Conservation (phyloP, 1,140 invertebrate species). For the Grapholita molesta region DNA sequence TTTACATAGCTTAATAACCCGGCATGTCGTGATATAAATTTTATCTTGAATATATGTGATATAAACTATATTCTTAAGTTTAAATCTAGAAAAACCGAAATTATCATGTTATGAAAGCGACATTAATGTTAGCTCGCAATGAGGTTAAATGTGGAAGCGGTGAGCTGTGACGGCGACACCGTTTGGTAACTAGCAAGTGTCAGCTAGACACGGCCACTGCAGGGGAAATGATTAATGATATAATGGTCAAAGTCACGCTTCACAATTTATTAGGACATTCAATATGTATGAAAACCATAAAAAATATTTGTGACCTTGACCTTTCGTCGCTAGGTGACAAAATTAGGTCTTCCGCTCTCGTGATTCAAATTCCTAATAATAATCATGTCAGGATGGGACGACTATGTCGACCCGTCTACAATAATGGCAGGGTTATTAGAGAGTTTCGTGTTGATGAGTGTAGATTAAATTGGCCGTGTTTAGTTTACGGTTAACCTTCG, state of each 20-base stretch:
- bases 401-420: not conserved
- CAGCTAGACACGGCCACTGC: not conserved
- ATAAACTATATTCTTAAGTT: too few relatives aligned
- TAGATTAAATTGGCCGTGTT: too few relatives aligned
- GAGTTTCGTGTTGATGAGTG: too few relatives aligned
- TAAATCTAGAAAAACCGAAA: constrained; percentile 22
- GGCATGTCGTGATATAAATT: too few relatives aligned
- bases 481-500: too few relatives aligned
- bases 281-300: not conserved
- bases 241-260: constrained; percentile 1
- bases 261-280: not conserved
- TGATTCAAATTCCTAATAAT: not conserved
- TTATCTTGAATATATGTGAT: too few relatives aligned
- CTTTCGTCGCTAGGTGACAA: not conserved
- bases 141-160: constrained; percentile 23
- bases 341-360: not conserved
- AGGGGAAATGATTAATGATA: constrained; percentile 7
- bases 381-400: not conserved
- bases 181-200: not conserved
- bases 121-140: constrained; percentile 18
- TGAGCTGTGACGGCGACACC: constrained; percentile 3
- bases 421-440: not conserved
- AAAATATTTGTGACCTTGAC: not conserved
- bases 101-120: constrained; percentile 25
- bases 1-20: too few relatives aligned